Percentiles rank a stretch among this genome's conserved stretches.
These are phyloP conservation scores for Bombus affinis DNA, from an alignment of 1,140 invertebrate genomes.

Conservation along the genomic window DNA sequence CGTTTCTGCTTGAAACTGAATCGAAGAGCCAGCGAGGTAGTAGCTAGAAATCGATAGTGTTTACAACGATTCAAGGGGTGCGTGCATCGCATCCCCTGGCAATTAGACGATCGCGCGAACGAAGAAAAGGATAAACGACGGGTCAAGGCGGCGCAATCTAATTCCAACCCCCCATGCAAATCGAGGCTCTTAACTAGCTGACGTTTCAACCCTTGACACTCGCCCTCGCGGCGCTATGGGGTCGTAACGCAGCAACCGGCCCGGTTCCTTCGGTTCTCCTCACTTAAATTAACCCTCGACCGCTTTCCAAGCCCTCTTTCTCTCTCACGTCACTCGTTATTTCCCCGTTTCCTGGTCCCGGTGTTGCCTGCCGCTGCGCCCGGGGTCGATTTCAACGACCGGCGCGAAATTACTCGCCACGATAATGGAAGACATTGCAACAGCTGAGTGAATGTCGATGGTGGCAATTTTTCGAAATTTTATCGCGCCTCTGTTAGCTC, in stretches of 20 bases:
- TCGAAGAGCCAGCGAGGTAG: background rate
- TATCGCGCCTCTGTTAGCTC: background rate
- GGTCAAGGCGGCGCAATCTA: constrained; percentile 65
- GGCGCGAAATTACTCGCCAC: constrained; percentile 18
- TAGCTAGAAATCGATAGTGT: background rate
- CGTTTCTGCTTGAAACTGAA: background rate
- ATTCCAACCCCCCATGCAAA: constrained; percentile 69
- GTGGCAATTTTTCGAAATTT: background rate
- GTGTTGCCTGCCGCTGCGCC: background rate
- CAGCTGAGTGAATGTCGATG: background rate
- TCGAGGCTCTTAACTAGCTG: constrained; percentile 66
- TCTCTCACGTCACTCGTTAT: constrained; percentile 17
- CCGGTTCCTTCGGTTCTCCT: constrained; percentile 55
- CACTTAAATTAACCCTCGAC: constrained; percentile 64
- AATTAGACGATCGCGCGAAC: constrained; percentile 56
- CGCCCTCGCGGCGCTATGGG: constrained; percentile 42
- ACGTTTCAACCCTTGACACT: constrained; percentile 68
- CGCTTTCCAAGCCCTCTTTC: background rate
- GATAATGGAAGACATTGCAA: constrained; percentile 23
- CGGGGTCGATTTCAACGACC: constrained; percentile 44
- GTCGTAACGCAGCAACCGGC: constrained; percentile 37
- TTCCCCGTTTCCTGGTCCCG: constrained; percentile 14
- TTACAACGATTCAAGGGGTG: background rate
- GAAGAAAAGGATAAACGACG: constrained; percentile 65
- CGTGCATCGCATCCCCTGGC: constrained; percentile 25